Evolutionary conservation across 2,888 invertebrate species (phyloP).

Genomic region (Hydraecia micacea): DNA sequence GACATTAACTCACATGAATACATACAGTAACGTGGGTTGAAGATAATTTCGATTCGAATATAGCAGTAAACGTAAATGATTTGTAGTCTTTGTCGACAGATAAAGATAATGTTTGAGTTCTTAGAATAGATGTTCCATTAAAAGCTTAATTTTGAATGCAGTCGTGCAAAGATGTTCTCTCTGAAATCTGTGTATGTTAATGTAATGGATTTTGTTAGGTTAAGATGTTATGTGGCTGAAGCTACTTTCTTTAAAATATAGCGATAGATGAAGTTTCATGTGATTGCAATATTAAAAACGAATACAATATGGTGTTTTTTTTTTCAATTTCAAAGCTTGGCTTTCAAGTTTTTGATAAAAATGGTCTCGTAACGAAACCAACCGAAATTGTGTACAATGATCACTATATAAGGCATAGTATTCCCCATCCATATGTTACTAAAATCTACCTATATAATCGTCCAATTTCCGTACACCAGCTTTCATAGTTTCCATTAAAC

Average conservation of each 20-base stretch:
- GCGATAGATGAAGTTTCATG: neutral
- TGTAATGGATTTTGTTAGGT: neutral
- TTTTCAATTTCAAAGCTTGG: neutral
- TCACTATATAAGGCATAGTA: too few species aligned
- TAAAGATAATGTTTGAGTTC: neutral
- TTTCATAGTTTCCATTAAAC: constrained; percentile 22
- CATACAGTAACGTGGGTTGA: neutral
- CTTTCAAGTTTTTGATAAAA: neutral
- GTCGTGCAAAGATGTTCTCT: neutral
- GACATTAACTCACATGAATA: constrained; percentile 23
- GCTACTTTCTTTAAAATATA: neutral
- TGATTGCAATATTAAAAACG: neutral
- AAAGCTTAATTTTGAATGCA: neutral
- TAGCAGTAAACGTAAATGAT: constrained; percentile 3
- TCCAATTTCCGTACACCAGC: constrained; percentile 2
- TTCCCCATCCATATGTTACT: neutral
- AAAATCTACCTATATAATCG: neutral
- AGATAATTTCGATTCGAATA: constrained; percentile 10
- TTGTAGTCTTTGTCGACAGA: neutral
- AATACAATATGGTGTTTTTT: neutral
- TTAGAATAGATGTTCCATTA: constrained; percentile 1
- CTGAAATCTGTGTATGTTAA: neutral
- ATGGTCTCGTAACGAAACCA: neutral
- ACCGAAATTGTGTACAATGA: neutral
- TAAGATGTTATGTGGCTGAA: neutral